Percentiles rank a stretch among this genome's conserved stretches.
Conservation (phyloP, 1,140 invertebrate species). For the Megathymus violae region DNA sequence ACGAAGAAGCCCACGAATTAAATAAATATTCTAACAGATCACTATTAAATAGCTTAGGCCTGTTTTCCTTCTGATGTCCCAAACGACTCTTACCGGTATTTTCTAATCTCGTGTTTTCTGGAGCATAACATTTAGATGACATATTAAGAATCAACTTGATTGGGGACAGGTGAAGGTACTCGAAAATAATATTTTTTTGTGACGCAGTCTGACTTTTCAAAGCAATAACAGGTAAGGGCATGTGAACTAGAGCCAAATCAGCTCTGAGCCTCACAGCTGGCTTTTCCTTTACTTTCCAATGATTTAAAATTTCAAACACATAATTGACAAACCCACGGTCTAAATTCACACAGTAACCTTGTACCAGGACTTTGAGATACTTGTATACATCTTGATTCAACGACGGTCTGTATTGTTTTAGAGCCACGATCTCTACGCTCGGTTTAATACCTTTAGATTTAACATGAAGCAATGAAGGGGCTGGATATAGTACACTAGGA, state of each 20-base stretch:
- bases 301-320: conserved; percentile 85
- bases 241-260: conserved; percentile 85
- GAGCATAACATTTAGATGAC: conserved; percentile 85
- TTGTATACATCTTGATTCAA: conserved; percentile 87
- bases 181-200: conserved; percentile 83
- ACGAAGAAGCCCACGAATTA: conserved; percentile 85
- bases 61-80: conserved; percentile 79
- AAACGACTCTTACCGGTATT: conserved; percentile 71
- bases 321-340: conserved; percentile 89
- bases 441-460: conserved; percentile 84
- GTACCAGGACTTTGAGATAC: conserved; percentile 88
- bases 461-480: conserved; percentile 56
- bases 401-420: conserved; percentile 84
- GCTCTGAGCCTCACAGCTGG: conserved; percentile 82
- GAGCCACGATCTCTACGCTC: conserved; percentile 87
- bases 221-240: conserved; percentile 81
- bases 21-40: conserved; percentile 85
- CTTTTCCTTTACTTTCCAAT: conserved; percentile 83
- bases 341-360: conserved; percentile 90
- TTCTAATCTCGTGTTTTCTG: conserved; percentile 59
- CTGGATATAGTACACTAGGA: conserved; percentile 89
- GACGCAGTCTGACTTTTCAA: conserved; percentile 66
- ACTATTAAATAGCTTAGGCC: conserved; percentile 80
- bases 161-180: conserved; percentile 89
- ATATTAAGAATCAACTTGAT: conserved; percentile 88